Evolutionary conservation across 2,797 vertebrate genomes (phyloP).

Genomic region (Hoplostethus atlanticus): DNA sequence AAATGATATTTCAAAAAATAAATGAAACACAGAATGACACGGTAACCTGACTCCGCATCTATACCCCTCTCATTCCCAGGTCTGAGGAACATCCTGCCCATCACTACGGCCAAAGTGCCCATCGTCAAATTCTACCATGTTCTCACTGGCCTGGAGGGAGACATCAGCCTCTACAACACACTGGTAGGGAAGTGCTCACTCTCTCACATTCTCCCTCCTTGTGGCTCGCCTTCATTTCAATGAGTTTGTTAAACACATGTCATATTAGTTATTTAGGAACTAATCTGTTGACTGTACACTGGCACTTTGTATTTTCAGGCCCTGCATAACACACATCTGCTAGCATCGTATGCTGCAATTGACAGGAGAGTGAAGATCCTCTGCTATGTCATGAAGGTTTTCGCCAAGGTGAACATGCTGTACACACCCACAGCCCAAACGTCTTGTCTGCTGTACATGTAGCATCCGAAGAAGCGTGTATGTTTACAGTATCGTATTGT

Average conservation of each 20-base stretch:
- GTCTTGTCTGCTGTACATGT: background rate
- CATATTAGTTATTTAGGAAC: background rate
- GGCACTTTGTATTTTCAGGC: slow-evolving; percentile 78
- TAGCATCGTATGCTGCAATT: slow-evolving; percentile 91
- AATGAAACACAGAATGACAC: background rate
- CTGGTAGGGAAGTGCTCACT: slow-evolving; percentile 83
- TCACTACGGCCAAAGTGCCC: slow-evolving; percentile 97
- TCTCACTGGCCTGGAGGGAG: slow-evolving; percentile 94
- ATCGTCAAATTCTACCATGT: slow-evolving; percentile 97
- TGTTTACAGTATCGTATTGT: background rate
- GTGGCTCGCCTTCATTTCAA: too few relatives aligned
- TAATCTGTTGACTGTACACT: slow-evolving; percentile 11
- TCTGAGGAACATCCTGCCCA: slow-evolving; percentile 94
- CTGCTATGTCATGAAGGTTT: slow-evolving; percentile 98
- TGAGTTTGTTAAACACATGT: too few relatives aligned
- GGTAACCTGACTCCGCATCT: background rate
- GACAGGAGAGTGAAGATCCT: slow-evolving; percentile 93
- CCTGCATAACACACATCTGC: slow-evolving; percentile 93
- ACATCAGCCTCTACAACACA: slow-evolving; percentile 98
- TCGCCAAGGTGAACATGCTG: slow-evolving; percentile 88
- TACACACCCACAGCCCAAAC: background rate
- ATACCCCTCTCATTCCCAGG: slow-evolving; percentile 72
- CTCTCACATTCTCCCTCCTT: background rate
- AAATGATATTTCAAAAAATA: background rate
- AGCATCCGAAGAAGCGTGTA: too few relatives aligned